Percentiles rank a stretch among this genome's conserved stretches.
Evolutionary conservation across 2,888 invertebrate genomes (phyloP).

Genomic region (Encarsia formosa): DNA sequence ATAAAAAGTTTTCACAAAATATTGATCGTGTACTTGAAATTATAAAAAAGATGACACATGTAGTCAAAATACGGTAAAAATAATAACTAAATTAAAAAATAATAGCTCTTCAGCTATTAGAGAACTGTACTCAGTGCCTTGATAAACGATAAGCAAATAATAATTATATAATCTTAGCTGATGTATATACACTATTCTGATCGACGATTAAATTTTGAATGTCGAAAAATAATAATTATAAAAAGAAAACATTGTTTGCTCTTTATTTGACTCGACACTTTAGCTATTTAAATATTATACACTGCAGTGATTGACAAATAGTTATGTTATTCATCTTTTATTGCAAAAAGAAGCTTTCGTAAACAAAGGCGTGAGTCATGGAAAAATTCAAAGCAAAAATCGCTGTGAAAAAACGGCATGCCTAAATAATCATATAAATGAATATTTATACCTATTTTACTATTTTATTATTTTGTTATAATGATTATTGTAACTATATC

Average conservation of each 20-base stretch:
- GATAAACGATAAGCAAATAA: slow-evolving; percentile 30
- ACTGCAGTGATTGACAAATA: no score
- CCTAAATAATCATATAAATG: slow-evolving; percentile 10
- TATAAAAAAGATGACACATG: no score
- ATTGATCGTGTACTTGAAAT: no score
- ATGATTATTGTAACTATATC: slow-evolving; percentile 15
- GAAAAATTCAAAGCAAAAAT: no score
- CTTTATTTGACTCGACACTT: no score
- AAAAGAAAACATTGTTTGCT: slow-evolving; percentile 5
- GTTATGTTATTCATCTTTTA: no score
- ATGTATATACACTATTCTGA: slow-evolving; percentile 15
- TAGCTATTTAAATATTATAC: no score
- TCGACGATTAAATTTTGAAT: slow-evolving; percentile 13
- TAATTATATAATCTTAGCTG: slow-evolving; percentile 26
- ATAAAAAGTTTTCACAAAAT: no score
- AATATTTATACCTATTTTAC: slow-evolving; percentile 15
- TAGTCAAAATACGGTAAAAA: no score
- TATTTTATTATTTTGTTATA: slow-evolving; percentile 22
- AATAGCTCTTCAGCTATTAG: slow-evolving; percentile 14
- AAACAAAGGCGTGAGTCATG: no score
- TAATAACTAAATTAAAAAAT: slow-evolving; percentile 6
- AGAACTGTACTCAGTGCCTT: slow-evolving; percentile 36
- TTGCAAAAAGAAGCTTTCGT: no score
- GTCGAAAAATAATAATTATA: slow-evolving; percentile 14
- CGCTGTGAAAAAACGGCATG: slow-evolving; percentile 7